A percentile compares a stretch with the other conserved stretches of the same genome.
These are phyloP conservation scores for Rhadina sibilatrix DNA, from an alignment of 2,113 vertebrate genomes.

Conservation along the genomic window DNA sequence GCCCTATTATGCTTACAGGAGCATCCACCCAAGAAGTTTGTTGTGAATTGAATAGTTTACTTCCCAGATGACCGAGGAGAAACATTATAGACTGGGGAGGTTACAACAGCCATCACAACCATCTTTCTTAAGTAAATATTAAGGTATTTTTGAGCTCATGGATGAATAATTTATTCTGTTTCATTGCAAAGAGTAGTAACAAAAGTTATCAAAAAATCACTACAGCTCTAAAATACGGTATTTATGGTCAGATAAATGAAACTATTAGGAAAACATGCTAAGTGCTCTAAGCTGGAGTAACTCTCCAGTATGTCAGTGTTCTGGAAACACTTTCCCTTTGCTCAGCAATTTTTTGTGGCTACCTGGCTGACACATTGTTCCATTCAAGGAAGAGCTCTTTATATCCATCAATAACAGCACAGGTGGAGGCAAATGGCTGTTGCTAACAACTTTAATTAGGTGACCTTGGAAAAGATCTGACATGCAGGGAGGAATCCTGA, in stretches of 20 bases:
- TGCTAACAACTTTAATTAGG: conserved; percentile 4
- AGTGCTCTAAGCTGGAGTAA: not conserved
- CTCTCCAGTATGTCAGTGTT: not conserved
- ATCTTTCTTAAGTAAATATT: not conserved
- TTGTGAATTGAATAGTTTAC: not conserved
- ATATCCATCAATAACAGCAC: not conserved
- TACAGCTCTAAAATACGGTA: not conserved
- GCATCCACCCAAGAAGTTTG: not conserved
- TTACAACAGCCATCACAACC: not conserved
- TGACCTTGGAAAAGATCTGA: conserved; percentile 4
- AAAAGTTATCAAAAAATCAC: not conserved
- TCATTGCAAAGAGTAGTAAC: not conserved
- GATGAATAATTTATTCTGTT: not conserved
- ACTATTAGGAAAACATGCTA: not conserved
- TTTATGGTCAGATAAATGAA: not conserved
- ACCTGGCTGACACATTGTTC: not conserved
- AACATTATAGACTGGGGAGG: not conserved
- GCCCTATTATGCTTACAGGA: not conserved
- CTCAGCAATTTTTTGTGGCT: not conserved
- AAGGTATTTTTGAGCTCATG: not conserved
- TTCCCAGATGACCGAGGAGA: not conserved
- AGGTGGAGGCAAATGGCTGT: conserved; percentile 20
- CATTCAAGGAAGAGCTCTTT: not conserved
- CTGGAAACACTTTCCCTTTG: not conserved
- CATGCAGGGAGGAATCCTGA: not conserved